Percentiles rank a stretch among this genome's conserved stretches.
These are phyloP conservation scores for Helicorthomorpha holstii DNA, from an alignment of 1,140 invertebrate species.

Conservation along the genomic window DNA sequence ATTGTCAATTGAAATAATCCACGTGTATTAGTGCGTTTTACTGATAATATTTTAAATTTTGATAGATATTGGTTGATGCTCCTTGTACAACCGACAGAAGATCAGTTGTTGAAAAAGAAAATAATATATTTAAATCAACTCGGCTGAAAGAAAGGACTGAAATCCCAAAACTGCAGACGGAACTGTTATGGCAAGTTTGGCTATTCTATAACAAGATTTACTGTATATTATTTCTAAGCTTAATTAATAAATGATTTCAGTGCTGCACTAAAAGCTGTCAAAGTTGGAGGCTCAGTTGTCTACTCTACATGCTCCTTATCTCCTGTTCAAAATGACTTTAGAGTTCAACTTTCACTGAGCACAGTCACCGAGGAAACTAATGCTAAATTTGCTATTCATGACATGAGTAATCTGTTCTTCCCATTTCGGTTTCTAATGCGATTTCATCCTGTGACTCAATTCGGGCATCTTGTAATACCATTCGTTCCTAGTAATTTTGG, in stretches of 20 bases:
- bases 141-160: slow-evolving; percentile 62
- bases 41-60: too few species aligned
- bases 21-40: too few species aligned
- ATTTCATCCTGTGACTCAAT: slow-evolving; percentile 44
- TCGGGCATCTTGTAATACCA: slow-evolving; percentile 75
- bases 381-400: slow-evolving; percentile 33
- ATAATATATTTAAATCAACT: slow-evolving; percentile 70
- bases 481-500: slow-evolving; percentile 69
- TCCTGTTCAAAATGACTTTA: slow-evolving; percentile 91
- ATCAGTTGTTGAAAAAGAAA: slow-evolving; percentile 58
- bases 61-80: slow-evolving; percentile 67
- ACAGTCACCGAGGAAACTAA: slow-evolving; percentile 45
- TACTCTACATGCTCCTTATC: slow-evolving; percentile 91
- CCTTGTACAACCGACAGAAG: slow-evolving; percentile 88
- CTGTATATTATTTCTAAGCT: too few species aligned
- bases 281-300: slow-evolving; percentile 64
- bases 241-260: too few species aligned
- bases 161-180: slow-evolving; percentile 65
- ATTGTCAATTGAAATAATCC: too few species aligned
- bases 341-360: slow-evolving; percentile 69
- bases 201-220: too few species aligned
- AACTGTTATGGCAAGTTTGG: slow-evolving; percentile 43
- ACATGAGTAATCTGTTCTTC: slow-evolving; percentile 41
- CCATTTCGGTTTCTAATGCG: slow-evolving; percentile 40
- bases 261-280: slow-evolving; percentile 21